Evolutionary conservation across 2,113 vertebrate species (phyloP), one percentile per base, ranked within the genome.

Genomic region (Ginglymostoma cirratum): DNA sequence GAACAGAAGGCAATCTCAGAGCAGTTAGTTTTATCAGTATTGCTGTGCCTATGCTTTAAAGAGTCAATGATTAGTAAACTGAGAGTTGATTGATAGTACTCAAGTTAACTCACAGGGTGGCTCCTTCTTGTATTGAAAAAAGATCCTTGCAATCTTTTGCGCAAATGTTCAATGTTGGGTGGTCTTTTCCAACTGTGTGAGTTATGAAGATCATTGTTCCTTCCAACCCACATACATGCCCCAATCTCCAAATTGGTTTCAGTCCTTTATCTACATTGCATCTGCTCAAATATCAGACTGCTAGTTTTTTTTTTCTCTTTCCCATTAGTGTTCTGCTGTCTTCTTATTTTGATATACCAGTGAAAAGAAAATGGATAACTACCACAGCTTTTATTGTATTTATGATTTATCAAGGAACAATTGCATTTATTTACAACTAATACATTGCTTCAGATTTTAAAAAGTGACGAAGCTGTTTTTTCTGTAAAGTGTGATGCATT

Each of bases 161-260:
- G 8, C 69, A 76, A 52, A 30, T 27, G 42, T 69, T 95, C 69
- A 42, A 15, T 95, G 76, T 72, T 95, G 89, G 65, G 89, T 93
- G 94, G 94, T 52, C 69, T 72, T 70, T 95, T 72, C 67, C 38
- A 72, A 70, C 24, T 95, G 65, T n/a, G n/a, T 38, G 92, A 94
- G 30, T 23, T 38, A 45, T 69, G 23, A 90, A 61, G 21, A 23
- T 90, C 23, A n/a, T 42, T 95, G 38, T 48, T 94, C 38, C 67
- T 70, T 23, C 67, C 45, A 30, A 95, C 42, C 69, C 42, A 72
- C 15, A 24, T 52, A 8, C 27, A 30, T 17, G 94, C 5, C 45
- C 45, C 38, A 95, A 19, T 95, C 45, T 76, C 69, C 42, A 48
- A 14, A 15, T 52, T 45, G 72, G 12, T 52, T 69, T 72, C 42